Conservation (phyloP, 1,140 invertebrate species). For the Drosophila sturtevanti region DNA sequence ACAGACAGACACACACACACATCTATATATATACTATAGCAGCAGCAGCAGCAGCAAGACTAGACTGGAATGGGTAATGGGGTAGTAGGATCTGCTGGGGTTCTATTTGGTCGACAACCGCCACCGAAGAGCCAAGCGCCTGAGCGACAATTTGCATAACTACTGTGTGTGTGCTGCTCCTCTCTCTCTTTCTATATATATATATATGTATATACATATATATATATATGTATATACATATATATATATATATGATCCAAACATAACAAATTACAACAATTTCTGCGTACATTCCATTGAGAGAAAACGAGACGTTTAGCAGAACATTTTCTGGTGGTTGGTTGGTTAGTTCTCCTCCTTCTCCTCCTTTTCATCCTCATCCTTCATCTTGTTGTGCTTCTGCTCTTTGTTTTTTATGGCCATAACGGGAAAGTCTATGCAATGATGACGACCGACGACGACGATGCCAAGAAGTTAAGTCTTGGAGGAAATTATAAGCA, state of each 20-base stretch:
- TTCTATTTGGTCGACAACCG: conserved; percentile 56
- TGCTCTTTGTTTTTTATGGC: no score
- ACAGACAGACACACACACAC: conserved; percentile 18
- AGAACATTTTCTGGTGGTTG: conserved; percentile 38
- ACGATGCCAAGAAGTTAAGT: not conserved
- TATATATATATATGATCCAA: conserved; percentile 63
- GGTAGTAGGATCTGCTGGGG: conserved; percentile 33
- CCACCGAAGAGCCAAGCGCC: conserved; percentile 29
- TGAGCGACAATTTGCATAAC: conserved; percentile 73
- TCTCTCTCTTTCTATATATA: no score
- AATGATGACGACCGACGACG: not conserved
- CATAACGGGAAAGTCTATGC: conserved; percentile 52
- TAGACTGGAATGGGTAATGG: conserved; percentile 8
- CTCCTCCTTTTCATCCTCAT: not conserved
- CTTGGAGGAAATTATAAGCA: conserved; percentile 26
- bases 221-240: no score
- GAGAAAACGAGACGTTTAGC: conserved; percentile 62
- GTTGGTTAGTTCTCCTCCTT: no score
- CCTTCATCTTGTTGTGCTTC: no score
- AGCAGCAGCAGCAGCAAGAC: no score
- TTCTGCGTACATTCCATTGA: conserved; percentile 55
- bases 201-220: no score
- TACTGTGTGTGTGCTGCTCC: conserved; percentile 53
- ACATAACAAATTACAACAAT: conserved; percentile 80
- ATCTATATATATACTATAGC: no score